Conservation (phyloP, 2,113 vertebrate genomes). For the Python bivittatus region DNA sequence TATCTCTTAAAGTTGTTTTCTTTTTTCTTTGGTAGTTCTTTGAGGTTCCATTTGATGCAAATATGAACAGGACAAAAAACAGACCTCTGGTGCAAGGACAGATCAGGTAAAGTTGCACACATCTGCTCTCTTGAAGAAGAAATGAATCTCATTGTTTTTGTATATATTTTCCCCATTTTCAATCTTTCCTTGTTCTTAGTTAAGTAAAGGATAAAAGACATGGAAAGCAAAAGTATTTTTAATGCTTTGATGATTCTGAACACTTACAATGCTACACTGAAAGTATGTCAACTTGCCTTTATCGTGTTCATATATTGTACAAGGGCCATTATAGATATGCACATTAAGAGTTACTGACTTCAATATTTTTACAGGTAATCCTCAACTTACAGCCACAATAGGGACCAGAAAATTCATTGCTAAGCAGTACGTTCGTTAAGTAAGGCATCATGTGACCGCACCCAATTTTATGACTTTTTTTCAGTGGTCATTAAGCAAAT, state of each 20-base stretch:
- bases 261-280: not conserved
- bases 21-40: constrained; percentile 86
- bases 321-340: not conserved
- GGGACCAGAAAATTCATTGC: too few relatives aligned
- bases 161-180: constrained; percentile 30
- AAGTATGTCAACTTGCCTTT: constrained; percentile 1
- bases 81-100: constrained; percentile 95
- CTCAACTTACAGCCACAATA: too few relatives aligned
- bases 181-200: constrained; percentile 12
- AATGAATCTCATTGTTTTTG: constrained; percentile 14
- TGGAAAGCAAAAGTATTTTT: not conserved
- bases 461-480: too few relatives aligned
- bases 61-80: constrained; percentile 99
- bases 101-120: constrained; percentile 85
- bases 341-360: constrained; percentile 19
- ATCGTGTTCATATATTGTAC: constrained; percentile 14
- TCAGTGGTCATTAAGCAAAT: too few relatives aligned
- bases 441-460: too few relatives aligned
- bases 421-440: too few relatives aligned
- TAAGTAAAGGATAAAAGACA: not conserved
- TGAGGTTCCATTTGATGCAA: constrained; percentile 97
- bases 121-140: constrained; percentile 27
- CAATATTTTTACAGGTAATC: not conserved
- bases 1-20: constrained; percentile 54
- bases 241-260: constrained; percentile 1